Base-by-base conservation (phyloP, 2,888 invertebrate species). In the Polydrusus pterygomalis region DNA sequence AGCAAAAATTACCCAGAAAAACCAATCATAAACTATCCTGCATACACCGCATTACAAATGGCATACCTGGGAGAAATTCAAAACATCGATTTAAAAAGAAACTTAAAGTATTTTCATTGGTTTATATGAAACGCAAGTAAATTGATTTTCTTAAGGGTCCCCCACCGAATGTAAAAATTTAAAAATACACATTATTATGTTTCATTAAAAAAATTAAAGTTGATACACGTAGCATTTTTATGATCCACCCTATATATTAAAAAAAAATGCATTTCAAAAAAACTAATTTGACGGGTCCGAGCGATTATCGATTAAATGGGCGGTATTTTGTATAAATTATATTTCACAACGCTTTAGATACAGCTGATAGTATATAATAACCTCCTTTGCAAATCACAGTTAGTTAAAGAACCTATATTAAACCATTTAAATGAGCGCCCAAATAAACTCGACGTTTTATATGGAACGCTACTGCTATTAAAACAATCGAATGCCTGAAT, bases 31-130 rank as follows among this genome's bases (percentile, higher is more conserved):
- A 30, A 54, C 30, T 54, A 30, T 25, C 25, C 25, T 25, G 25
- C 25, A 25, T 11, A 1, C 8, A n/a, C 6, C 10, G 47, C 13
- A 63, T 47, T 63, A 63, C 30, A 63, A 63, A 63, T 45, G 30
- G 63, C 63, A 63, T 63, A 45, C 56, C 51, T 51, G 47, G 15
- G 18, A 45, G 47, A 25, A 63, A 63, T 47, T 45, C 30, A 25
- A 63, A 63, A 63, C 63, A 63, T 63, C 15, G 63, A 30, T 47
- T 10, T 63, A 30, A 11, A 5, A 63, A 45, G 45, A 10, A 63
- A 47, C 3, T 30, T 11, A 47, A 63, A 63, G 18, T 63, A 63
- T 63, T 63, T 63, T 34, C n/a, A 56, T 30, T 56, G 9, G 56
- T 34, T 56, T 56, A 56, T 18, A 10, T 18, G 8, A 13, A 18